phyloP scores from a whole-genome alignment of 2,888 invertebrate species.

The Anthophora plumipes region DNA sequence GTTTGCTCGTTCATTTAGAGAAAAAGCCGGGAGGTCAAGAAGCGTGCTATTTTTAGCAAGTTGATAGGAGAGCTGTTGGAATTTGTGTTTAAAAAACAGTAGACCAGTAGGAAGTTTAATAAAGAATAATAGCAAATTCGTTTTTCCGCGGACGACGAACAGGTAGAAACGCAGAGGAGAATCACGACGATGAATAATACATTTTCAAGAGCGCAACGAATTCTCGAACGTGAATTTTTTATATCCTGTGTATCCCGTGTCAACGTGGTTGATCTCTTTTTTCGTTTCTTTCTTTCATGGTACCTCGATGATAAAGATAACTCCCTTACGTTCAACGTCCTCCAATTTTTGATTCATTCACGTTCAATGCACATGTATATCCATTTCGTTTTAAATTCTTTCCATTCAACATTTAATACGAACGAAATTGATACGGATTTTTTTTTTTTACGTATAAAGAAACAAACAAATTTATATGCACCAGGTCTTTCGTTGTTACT shows the following conservation, averaged over 20 bases:
- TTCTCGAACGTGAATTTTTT: neutral
- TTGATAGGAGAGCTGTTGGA: neutral
- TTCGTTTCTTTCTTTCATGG: neutral
- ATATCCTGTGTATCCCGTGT: neutral
- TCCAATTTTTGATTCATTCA: slow-evolving; percentile 1
- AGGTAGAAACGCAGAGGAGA: neutral
- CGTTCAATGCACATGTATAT: neutral
- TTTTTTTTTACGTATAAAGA: too few relatives aligned
- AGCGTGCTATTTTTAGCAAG: neutral
- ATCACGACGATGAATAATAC: neutral
- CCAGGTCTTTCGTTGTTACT: too few relatives aligned
- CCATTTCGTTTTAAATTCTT: neutral
- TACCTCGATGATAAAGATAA: neutral
- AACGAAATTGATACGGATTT: neutral
- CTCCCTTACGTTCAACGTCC: slow-evolving; percentile 5
- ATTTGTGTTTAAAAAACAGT: neutral
- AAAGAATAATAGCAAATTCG: neutral
- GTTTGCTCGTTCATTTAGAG: neutral
- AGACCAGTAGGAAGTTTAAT: neutral
- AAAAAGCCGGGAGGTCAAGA: neutral
- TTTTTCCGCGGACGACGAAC: neutral
- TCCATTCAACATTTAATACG: neutral
- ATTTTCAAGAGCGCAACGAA: neutral
- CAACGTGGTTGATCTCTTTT: neutral
- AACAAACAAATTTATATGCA: too few relatives aligned